phyloP scores from a whole-genome alignment of 2,888 invertebrate genomes.

The Stenchaetothrips biformis region DNA sequence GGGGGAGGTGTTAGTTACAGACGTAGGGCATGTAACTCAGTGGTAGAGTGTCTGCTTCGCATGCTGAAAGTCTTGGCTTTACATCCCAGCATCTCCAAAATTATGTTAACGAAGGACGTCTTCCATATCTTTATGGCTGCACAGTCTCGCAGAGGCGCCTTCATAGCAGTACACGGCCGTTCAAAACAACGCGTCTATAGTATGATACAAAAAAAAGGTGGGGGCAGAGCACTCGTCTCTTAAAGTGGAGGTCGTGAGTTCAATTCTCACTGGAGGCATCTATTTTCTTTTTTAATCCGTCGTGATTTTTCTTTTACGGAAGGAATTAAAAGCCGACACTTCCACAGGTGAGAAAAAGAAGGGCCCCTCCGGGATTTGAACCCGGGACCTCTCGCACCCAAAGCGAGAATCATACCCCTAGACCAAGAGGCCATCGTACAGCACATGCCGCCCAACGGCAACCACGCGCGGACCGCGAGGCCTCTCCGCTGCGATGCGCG shows the following conservation, averaged over 20 bases:
- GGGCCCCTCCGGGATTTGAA: constrained; percentile 59
- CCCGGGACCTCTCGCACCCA: constrained; percentile 69
- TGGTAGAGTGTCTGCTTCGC: not conserved
- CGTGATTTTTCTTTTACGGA: too few relatives aligned
- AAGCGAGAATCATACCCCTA: constrained; percentile 69
- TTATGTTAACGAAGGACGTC: not conserved
- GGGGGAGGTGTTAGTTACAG: too few relatives aligned
- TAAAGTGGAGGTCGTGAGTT: too few relatives aligned
- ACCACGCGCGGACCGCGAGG: not conserved
- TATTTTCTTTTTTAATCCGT: too few relatives aligned
- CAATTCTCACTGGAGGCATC: too few relatives aligned
- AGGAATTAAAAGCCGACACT: too few relatives aligned
- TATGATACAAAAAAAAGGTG: too few relatives aligned
- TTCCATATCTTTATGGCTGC: too few relatives aligned
- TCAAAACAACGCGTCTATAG: too few relatives aligned
- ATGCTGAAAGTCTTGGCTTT: not conserved
- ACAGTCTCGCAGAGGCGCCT: too few relatives aligned
- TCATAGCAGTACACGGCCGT: too few relatives aligned
- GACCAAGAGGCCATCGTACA: constrained; percentile 56
- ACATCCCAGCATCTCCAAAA: not conserved
- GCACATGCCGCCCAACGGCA: not conserved
- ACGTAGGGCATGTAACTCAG: not conserved
- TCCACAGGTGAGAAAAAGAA: not conserved
- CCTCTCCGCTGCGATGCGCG: not conserved
- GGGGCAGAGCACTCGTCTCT: too few relatives aligned